Evolutionary conservation across 2,113 vertebrate genomes (phyloP), one percentile per base, ranked within the genome.

Genomic region (Phylloscopus whistleri): DNA sequence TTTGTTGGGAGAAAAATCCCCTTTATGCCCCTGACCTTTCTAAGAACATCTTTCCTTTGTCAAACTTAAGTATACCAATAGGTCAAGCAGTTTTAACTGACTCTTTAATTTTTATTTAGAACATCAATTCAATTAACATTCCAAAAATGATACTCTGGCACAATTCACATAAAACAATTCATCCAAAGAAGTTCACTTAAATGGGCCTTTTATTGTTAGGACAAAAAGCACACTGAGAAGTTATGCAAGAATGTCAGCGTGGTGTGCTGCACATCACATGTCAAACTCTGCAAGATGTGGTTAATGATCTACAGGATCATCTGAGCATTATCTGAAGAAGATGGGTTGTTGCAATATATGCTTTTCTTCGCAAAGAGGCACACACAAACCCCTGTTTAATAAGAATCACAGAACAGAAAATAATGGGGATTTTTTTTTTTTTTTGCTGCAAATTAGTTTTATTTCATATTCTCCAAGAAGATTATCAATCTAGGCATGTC

Each of bases 271-370:
- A 8, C 12, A 7, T 91, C 94, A 93, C 68, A 91, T 85, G 93
- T 58, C 79, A 83, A 43, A 28, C n/a, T 33, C 74, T 8, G 6
- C 10, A 39, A 86, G 59, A 88, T 7, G 9, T n/a, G 35, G 79
- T 80, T 95, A 94, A 93, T 35, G 33, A 95, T 46, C 72, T 92
- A 60, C 64, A 37, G 58, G 82, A 87, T 87, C 84, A 92, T 87
- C 80, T 75, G 84, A 93, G 87, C 3, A 2, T 89, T 75, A 55
- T 46, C 66, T 73, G 74, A 92, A 89, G 83, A 84, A 30, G 28
- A 48, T 0, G 1, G 3, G 30, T 52, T 55, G 16, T 22, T 58
- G 66, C 1, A 27, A 44, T 0, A 44, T 0, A 1, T 1, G n/a
- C 43, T 90, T 53, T 55, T 63, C 73, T 59, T 43, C 35, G 30